phyloP scores from a whole-genome alignment of 2,888 invertebrate genomes.

The Parthenolecanium corni region DNA sequence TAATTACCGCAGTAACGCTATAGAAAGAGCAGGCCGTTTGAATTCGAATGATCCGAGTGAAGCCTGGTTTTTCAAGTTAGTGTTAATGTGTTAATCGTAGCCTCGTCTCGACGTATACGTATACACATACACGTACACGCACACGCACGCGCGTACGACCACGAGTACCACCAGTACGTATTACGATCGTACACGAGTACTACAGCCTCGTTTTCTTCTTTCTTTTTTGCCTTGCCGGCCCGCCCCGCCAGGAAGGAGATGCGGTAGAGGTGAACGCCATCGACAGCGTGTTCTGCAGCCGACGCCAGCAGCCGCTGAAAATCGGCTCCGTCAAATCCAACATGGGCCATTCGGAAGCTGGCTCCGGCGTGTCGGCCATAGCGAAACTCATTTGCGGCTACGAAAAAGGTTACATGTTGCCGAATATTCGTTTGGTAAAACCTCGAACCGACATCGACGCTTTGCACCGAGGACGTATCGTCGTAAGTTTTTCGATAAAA shows the following conservation, averaged over 20 bases:
- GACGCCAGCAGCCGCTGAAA: conserved; percentile 58
- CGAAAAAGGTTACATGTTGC: conserved; percentile 65
- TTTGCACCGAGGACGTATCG: conserved; percentile 47
- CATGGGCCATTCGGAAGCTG: conserved; percentile 82
- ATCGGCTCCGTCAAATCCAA: conserved; percentile 91
- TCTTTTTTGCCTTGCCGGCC: no score
- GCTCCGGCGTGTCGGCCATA: conserved; percentile 68
- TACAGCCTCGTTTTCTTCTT: no score
- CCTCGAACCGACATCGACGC: conserved; percentile 46
- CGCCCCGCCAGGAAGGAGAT: conserved; percentile 67
- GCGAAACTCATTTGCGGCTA: conserved; percentile 73
- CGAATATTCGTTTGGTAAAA: conserved; percentile 65
- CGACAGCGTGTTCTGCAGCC: conserved; percentile 60
- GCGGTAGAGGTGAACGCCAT: conserved; percentile 81
- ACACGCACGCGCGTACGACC: no score
- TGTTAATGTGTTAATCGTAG: no score
- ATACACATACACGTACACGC: no score
- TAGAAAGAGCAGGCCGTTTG: no score
- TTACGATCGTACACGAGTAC: no score
- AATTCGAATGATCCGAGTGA: no score
- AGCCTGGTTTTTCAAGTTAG: no score
- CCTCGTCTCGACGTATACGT: no score
- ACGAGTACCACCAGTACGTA: no score
- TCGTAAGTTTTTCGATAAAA: conserved; percentile 34
- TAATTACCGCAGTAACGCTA: no score